Evolutionary conservation across 2,113 vertebrate species (phyloP).

Genomic region (Ranitomeya imitator): DNA sequence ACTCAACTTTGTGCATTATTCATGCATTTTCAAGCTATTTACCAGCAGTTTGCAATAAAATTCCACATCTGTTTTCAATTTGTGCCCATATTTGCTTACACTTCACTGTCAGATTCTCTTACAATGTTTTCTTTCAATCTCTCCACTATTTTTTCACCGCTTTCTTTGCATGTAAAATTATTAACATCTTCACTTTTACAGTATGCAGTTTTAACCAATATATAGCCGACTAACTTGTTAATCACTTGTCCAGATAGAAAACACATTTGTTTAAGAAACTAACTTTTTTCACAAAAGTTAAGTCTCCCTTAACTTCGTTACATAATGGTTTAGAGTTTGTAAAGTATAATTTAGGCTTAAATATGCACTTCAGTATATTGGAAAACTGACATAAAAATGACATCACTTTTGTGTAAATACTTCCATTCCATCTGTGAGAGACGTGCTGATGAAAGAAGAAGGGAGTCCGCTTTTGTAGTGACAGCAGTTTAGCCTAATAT

Average conservation of each 20-base stretch:
- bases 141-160: neutral
- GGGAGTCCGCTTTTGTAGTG: neutral
- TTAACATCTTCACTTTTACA: conserved; percentile 28
- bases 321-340: neutral
- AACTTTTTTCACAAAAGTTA: neutral
- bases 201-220: conserved; percentile 9
- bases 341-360: conserved; percentile 3
- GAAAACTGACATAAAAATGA: neutral
- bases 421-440: neutral
- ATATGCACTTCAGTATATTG: conserved; percentile 4
- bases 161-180: conserved; percentile 21
- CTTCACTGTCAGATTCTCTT: conserved; percentile 35
- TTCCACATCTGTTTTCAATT: conserved; percentile 46
- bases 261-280: neutral
- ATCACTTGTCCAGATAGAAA: neutral
- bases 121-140: conserved; percentile 32
- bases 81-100: conserved; percentile 35
- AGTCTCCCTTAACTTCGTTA: neutral
- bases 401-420: conserved; percentile 17
- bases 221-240: neutral
- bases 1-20: conserved; percentile 15
- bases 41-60: conserved; percentile 39
- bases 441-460: neutral
- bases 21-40: conserved; percentile 32
- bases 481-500: conserved; percentile 3